Evolutionary conservation across 2,888 invertebrate species (phyloP), one percentile per base, ranked within the genome.

Genomic region (Busseola fusca): DNA sequence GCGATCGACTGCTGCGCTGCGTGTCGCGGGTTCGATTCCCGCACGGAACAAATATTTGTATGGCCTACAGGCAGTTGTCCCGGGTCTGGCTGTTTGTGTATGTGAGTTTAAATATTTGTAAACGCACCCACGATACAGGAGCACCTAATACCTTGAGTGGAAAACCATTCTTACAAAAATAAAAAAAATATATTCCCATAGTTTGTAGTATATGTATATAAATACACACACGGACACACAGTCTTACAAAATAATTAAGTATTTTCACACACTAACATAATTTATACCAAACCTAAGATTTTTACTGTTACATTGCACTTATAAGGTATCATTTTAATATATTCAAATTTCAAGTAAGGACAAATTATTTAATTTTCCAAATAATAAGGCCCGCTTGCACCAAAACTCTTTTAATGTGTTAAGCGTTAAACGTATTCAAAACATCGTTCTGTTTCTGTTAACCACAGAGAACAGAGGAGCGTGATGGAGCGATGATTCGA

Each of bases 141-240:
- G 34, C 7, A 34, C 34, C 34, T 34, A 34, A 34, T 34, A 6
- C 34, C 34, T 34, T 34, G 3, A 34, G 34, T 34, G 7, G 7
- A 34, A 7, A 34, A 34, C 34, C 34, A 34, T 34, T n/a, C n/a
- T n/a, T 2, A 34, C 0, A 34, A 34, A 34, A 6, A 34, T 34
- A 34, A 34, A 4, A 34, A 6, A 34, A 6, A 34, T 34, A 34
- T 34, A 58, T 45, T 52, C 80, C 37, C 65, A 54, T 14, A 30
- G 48, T 52, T 74, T 76, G 12, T 40, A 52, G 42, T 34, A 59
- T 21, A 27, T 42, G 14, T 54, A 56, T 37, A 42, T 57, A 9
- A 57, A 57, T 45, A 80, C 27, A 34, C 58, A 72, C 48, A 73
- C 14, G n/a, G 5, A 50, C 50, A 70, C 37, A 70, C 34, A n/a